These are phyloP conservation scores for Cyprinodon tularosa DNA, from an alignment of 2,113 vertebrate genomes.

Conservation along the genomic window DNA sequence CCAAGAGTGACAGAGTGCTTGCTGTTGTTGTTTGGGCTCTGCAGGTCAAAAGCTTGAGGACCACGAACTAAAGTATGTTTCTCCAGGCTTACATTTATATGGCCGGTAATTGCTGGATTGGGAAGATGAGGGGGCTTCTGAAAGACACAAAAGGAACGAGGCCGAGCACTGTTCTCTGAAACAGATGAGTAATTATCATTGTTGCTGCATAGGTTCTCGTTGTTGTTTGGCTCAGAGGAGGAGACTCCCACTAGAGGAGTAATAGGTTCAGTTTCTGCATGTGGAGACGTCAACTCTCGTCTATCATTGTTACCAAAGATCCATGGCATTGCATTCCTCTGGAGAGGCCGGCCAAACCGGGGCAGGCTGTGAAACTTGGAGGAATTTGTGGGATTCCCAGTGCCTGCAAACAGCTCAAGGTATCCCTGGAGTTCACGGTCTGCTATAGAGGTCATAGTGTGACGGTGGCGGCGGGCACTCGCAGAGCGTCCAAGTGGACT, in stretches of 20 bases:
- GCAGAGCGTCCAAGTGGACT: conserved; percentile 85
- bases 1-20: conserved; percentile 64
- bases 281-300: conserved; percentile 69
- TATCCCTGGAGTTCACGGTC: conserved; percentile 88
- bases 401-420: conserved; percentile 81
- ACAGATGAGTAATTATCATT: conserved; percentile 55
- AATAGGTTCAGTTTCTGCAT: conserved; percentile 71
- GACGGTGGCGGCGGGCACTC: conserved; percentile 88
- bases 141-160: conserved; percentile 57
- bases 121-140: conserved; percentile 46
- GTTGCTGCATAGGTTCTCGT: conserved; percentile 52
- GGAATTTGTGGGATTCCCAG: conserved; percentile 67
- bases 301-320: conserved; percentile 75
- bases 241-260: conserved; percentile 69
- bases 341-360: conserved; percentile 73
- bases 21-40: conserved; percentile 73
- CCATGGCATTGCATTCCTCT: conserved; percentile 78
- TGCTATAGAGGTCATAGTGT: conserved; percentile 81
- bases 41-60: conserved; percentile 80
- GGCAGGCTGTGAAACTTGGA: conserved; percentile 90
- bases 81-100: conserved; percentile 83
- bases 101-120: conserved; percentile 57
- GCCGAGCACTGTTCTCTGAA: conserved; percentile 69
- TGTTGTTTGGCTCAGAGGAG: conserved; percentile 46
- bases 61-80: conserved; percentile 84